These are phyloP conservation scores for Phalloptychus januarius DNA, from an alignment of 2,797 vertebrate genomes.

Conservation along the genomic window DNA sequence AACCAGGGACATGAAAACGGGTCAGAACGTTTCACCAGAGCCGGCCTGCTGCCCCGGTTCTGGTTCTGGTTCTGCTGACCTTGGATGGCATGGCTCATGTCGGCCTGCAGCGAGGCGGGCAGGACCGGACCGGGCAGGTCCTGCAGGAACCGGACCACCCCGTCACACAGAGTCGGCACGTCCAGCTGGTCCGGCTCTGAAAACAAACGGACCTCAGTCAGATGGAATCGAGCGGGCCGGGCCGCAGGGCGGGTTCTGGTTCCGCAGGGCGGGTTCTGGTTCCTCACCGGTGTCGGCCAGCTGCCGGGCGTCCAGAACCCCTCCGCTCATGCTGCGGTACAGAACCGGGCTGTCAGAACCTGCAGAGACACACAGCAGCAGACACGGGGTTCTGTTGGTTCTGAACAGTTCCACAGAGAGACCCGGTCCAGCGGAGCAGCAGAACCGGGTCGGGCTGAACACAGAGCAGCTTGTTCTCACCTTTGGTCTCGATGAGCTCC, in stretches of 20 bases:
- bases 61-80: conserved; percentile 68
- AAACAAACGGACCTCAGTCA: conserved; percentile 31
- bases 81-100: conserved; percentile 86
- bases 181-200: conserved; percentile 88
- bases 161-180: conserved; percentile 82
- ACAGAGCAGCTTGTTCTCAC: conserved; percentile 56
- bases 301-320: conserved; percentile 82
- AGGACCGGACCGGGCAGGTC: conserved; percentile 90
- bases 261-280: background rate
- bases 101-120: conserved; percentile 83
- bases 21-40: background rate
- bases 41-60: background rate
- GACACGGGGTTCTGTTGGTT: background rate
- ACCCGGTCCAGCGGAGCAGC: background rate
- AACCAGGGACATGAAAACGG: background rate
- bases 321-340: conserved; percentile 82
- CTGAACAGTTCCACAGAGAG: background rate
- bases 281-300: conserved; percentile 86
- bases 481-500: conserved; percentile 89
- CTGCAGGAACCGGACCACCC: conserved; percentile 87
- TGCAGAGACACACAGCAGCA: conserved; percentile 43
- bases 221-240: background rate
- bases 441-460: background rate
- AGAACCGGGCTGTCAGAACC: conserved; percentile 84
- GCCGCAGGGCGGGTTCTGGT: too few relatives aligned